A percentile compares a stretch with the other conserved stretches of the same genome.
phyloP scores from a whole-genome alignment of 2,888 invertebrate genomes.

The Euplagia quadripunctaria region DNA sequence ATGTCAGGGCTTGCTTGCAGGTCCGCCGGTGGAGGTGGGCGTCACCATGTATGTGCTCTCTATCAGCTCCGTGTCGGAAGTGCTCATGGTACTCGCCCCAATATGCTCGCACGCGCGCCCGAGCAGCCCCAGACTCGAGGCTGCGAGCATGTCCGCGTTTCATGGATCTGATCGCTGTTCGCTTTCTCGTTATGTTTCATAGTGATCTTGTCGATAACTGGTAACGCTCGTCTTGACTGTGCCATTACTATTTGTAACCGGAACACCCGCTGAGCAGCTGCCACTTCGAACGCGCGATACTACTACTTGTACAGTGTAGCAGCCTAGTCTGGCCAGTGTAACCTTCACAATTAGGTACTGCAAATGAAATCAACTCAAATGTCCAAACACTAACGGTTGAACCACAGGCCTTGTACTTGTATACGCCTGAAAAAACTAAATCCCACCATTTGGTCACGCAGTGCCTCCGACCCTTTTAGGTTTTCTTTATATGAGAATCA shows the following conservation, averaged over 20 bases:
- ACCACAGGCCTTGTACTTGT: too few relatives aligned
- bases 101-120: conserved; percentile 71
- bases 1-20: conserved; percentile 90
- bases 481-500: background rate
- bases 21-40: conserved; percentile 98
- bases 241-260: conserved; percentile 41
- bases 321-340: background rate
- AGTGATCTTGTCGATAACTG: conserved; percentile 50
- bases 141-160: conserved; percentile 82
- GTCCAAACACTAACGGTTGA: background rate
- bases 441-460: too few relatives aligned
- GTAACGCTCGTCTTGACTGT: conserved; percentile 54
- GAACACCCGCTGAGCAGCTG: conserved; percentile 29
- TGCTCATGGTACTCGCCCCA: conserved; percentile 95
- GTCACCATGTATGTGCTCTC: conserved; percentile 99
- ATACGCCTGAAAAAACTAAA: too few relatives aligned
- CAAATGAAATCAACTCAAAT: background rate
- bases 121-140: conserved; percentile 85
- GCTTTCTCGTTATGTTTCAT: conserved; percentile 60
- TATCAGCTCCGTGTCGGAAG: conserved; percentile 99
- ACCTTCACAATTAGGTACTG: background rate
- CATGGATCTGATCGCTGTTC: conserved; percentile 54
- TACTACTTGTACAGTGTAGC: too few relatives aligned
- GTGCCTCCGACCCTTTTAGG: too few relatives aligned
- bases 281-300: conserved; percentile 13